A percentile compares a stretch with the other conserved stretches of the same genome.
These are phyloP conservation scores for Pipra filicauda DNA, from an alignment of 2,113 vertebrate species.

Conservation along the genomic window DNA sequence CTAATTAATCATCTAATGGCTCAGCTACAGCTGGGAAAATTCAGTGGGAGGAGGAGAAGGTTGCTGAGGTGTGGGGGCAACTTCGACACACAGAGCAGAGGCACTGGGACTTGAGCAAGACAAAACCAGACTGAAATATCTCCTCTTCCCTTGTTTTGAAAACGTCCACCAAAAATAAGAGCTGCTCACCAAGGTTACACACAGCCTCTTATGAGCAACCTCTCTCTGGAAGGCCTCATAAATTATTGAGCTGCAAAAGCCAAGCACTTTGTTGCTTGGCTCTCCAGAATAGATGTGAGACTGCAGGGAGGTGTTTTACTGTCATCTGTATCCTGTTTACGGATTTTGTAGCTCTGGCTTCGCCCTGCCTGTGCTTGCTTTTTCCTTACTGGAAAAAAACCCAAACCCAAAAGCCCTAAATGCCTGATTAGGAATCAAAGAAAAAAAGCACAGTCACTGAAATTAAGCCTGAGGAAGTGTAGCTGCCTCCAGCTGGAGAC, in stretches of 20 bases:
- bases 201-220: background rate
- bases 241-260: background rate
- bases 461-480: background rate
- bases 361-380: background rate
- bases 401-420: background rate
- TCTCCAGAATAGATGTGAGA: background rate
- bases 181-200: background rate
- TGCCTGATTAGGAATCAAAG: background rate
- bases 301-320: background rate
- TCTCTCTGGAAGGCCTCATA: background rate
- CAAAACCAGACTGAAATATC: background rate
- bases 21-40: background rate
- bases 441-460: background rate
- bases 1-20: background rate
- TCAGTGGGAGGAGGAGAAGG: background rate
- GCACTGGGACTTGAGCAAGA: background rate
- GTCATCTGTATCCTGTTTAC: slow-evolving; percentile 36
- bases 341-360: background rate
- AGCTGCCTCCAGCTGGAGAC: background rate
- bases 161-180: background rate
- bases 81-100: background rate
- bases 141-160: background rate
- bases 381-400: background rate
- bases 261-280: background rate
- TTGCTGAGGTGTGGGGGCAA: background rate